These are phyloP conservation scores for Carettochelys insculpta DNA, from an alignment of 2,113 vertebrate genomes.

Conservation along the genomic window DNA sequence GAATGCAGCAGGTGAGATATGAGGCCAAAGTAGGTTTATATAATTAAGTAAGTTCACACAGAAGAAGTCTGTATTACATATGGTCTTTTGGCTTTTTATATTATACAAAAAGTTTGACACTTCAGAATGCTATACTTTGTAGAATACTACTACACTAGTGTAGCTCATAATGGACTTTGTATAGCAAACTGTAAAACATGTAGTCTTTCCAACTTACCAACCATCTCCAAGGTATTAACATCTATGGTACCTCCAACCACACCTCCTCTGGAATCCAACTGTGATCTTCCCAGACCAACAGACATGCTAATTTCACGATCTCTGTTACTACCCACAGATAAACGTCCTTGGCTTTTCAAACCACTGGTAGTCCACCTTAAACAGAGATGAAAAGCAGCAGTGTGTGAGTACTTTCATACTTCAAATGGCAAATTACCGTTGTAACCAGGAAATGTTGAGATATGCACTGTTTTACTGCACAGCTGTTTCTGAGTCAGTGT, in stretches of 20 bases:
- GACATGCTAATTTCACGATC: conserved; percentile 99
- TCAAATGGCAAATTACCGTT: background rate
- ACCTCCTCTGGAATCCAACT: conserved; percentile 96
- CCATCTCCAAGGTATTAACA: conserved; percentile 98
- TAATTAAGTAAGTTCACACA: background rate
- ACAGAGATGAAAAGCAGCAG: background rate
- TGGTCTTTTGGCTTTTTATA: background rate
- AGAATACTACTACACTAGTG: background rate
- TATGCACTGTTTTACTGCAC: background rate
- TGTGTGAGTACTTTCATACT: background rate
- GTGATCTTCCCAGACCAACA: conserved; percentile 94
- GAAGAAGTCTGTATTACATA: background rate
- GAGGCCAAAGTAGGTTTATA: background rate
- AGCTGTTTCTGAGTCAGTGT: background rate
- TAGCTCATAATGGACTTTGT: background rate
- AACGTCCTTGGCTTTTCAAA: conserved; percentile 96
- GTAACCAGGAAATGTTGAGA: background rate
- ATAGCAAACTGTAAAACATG: background rate
- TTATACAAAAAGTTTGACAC: background rate
- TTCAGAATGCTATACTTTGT: background rate
- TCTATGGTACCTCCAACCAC: conserved; percentile 98
- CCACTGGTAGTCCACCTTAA: conserved; percentile 97
- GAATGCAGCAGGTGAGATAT: background rate
- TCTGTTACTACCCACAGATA: conserved; percentile 95
- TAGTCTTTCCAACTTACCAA: conserved; percentile 86